Conservation (phyloP, 2,113 vertebrate genomes). For the Ammodytes marinus region DNA sequence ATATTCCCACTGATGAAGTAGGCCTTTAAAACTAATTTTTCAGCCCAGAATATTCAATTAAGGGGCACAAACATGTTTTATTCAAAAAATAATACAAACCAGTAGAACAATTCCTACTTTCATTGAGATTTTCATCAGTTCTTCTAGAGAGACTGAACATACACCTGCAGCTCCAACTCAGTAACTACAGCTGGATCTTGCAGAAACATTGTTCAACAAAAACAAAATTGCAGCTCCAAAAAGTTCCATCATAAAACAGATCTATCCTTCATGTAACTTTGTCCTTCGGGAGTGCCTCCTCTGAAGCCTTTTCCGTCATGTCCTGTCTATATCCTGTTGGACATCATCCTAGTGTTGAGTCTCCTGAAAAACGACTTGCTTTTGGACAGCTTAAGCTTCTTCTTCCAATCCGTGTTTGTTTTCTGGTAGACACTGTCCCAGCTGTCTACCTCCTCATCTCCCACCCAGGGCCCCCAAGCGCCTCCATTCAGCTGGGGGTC, state of each 20-base stretch:
- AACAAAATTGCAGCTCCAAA: conserved; percentile 6
- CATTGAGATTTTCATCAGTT: not conserved
- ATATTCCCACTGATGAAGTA: too few relatives aligned
- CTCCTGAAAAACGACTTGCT: conserved; percentile 93
- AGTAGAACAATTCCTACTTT: not conserved
- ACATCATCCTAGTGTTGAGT: conserved; percentile 94
- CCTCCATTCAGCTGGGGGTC: conserved; percentile 94
- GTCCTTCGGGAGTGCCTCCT: not conserved
- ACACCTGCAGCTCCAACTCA: not conserved
- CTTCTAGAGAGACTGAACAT: conserved; percentile 13
- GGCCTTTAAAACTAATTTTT: not conserved
- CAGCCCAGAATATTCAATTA: not conserved
- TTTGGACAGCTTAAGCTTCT: conserved; percentile 90
- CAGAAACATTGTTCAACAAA: not conserved
- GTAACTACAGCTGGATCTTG: not conserved
- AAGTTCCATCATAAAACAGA: not conserved
- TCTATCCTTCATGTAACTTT: not conserved
- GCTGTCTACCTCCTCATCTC: conserved; percentile 88
- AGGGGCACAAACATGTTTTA: not conserved
- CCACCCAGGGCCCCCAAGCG: conserved; percentile 96
- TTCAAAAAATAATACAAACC: conserved; percentile 17
- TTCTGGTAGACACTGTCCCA: conserved; percentile 75
- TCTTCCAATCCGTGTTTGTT: conserved; percentile 83
- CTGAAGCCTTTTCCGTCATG: not conserved
- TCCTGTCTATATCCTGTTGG: conserved; percentile 89